Evolutionary conservation across 1,140 invertebrate genomes (phyloP).

Genomic region (Camponotus vicinus): DNA sequence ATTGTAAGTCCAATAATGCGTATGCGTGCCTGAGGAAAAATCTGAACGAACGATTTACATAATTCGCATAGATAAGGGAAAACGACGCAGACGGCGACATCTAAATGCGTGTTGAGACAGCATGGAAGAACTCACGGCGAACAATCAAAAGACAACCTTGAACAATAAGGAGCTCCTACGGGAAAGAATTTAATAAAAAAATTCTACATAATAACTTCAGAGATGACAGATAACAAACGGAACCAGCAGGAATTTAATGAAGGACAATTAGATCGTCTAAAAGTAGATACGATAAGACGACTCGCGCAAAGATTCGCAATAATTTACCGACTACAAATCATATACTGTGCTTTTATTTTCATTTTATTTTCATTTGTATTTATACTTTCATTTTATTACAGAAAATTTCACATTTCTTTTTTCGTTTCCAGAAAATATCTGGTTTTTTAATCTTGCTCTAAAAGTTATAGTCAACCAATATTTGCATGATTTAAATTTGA

Average conservation of each 20-base stretch:
- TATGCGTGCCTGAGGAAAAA: background rate
- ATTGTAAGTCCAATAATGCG: background rate
- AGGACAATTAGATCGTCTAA: conserved; percentile 28
- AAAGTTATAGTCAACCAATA: background rate
- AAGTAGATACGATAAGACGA: conserved; percentile 39
- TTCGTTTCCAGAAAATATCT: background rate
- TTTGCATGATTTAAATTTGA: background rate
- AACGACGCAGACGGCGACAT: conserved; percentile 12
- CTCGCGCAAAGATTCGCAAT: background rate
- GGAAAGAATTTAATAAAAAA: conserved; percentile 32
- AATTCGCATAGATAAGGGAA: conserved; percentile 25
- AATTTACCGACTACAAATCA: no score
- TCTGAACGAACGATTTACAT: conserved; percentile 34
- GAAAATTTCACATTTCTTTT: background rate
- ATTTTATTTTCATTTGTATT: conserved; percentile 6
- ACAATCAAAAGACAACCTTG: conserved; percentile 7
- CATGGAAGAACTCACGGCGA: background rate
- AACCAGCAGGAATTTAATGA: conserved; percentile 25
- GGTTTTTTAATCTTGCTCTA: background rate
- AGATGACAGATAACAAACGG: conserved; percentile 11
- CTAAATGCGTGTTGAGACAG: conserved; percentile 5
- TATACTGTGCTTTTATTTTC: no score
- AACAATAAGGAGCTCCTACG: conserved; percentile 12
- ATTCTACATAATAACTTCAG: conserved; percentile 31
- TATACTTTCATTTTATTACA: conserved; percentile 1